These are phyloP conservation scores for Octomys mimax DNA, from an alignment of 2,797 vertebrate species.

Conservation along the genomic window DNA sequence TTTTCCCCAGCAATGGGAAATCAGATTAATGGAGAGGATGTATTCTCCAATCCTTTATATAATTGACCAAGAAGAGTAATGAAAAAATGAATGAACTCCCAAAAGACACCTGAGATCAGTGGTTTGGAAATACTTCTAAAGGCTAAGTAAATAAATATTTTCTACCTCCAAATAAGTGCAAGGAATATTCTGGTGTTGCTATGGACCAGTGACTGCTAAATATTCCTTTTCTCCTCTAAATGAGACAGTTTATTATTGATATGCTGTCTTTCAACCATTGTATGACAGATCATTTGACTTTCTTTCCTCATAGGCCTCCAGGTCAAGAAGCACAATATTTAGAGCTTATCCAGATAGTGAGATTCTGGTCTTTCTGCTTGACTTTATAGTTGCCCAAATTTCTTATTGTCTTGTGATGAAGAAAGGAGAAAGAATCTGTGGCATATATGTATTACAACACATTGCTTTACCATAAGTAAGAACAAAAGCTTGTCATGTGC, in stretches of 20 bases:
- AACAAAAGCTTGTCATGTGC: background rate
- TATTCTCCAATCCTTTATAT: background rate
- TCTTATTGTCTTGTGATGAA: background rate
- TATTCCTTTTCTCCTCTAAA: background rate
- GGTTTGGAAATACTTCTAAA: background rate
- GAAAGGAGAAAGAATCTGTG: background rate
- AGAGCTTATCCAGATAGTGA: background rate
- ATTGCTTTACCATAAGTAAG: background rate
- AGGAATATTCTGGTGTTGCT: background rate
- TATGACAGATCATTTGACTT: background rate
- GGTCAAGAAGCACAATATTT: background rate
- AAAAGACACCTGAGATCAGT: background rate
- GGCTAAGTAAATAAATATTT: background rate
- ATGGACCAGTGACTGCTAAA: background rate
- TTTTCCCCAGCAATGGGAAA: background rate
- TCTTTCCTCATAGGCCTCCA: background rate
- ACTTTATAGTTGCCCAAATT: background rate
- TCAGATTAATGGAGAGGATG: background rate
- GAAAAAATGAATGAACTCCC: background rate
- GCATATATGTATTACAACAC: too few species aligned
- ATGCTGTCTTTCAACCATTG: background rate
- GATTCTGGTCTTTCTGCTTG: background rate
- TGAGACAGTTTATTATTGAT: background rate
- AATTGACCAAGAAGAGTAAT: background rate
- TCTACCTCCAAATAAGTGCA: background rate